Evolutionary conservation across 2,888 invertebrate genomes (phyloP), one percentile per base, ranked within the genome.

Genomic region (Agriopis leucophaearia): DNA sequence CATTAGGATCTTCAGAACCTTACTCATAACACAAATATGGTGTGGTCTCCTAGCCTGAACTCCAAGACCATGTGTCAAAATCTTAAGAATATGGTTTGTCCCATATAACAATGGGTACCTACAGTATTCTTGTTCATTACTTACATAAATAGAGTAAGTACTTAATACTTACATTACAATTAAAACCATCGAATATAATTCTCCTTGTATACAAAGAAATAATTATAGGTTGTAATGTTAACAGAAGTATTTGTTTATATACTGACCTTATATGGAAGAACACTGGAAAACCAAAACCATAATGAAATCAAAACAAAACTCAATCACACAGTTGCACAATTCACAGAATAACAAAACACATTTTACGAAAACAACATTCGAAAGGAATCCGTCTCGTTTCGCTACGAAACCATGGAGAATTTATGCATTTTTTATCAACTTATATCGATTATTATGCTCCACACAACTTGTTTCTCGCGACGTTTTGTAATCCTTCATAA

Each of bases 401-500:
- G 86, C 87, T 90, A 91, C 82, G 84, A 89, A 87, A 88, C 88
- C 87, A 90, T 88, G 87, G 87, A 82, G 82, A 84, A 91, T 91
- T 88, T 92, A 92, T 92, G 92, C 92, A 92, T 93, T 92, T 93
- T 92, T 93, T 91, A 92, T 92, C 87, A 91, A 86, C 87, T 83
- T 85, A 79, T 51, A 92, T 93, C 88, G 93, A 92, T 92, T 90
- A 83, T 78, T 81, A 86, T 74, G 77, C 75, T 52, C 44, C 10
- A 75, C 79, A 80, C 77, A 72, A 74, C 66, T 70, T 76, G 78
- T 78, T 72, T 74, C 78, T 79, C 73, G 80, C 83, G 81, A 82
- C 77, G 71, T 62, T 64, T 48, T 42, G 75, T 77, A 81, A 79
- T 82, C 74, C 74, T 81, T 76, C 72, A 74, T 71, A 86, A 83